phyloP scores from a whole-genome alignment of 2,888 invertebrate genomes.

The Hydrotaea diabolus region DNA sequence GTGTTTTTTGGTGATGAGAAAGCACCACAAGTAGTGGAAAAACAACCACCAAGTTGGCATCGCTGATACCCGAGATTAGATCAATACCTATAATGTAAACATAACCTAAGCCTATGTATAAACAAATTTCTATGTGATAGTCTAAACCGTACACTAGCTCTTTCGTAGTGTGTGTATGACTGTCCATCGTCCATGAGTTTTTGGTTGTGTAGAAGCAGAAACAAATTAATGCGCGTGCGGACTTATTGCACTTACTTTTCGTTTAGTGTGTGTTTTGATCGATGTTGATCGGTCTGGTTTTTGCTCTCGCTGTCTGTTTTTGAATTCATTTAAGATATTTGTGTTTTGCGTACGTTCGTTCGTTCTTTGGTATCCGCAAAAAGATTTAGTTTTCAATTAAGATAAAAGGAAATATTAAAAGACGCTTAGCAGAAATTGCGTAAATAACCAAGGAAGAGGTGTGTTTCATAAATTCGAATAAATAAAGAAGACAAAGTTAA shows the following conservation, averaged over 20 bases:
- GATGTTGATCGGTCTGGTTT: constrained; percentile 13
- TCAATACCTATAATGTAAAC: too few species aligned
- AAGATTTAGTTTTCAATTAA: constrained; percentile 12
- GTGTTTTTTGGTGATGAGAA: too few species aligned
- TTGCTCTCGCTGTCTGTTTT: background rate
- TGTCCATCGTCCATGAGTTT: too few species aligned
- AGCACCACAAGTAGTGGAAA: too few species aligned
- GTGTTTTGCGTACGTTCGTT: background rate
- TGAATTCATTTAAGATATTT: background rate
- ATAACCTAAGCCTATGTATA: too few species aligned
- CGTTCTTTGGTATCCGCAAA: constrained; percentile 24
- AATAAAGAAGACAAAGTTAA: constrained; percentile 19
- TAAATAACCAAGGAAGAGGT: background rate
- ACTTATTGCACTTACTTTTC: background rate
- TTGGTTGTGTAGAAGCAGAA: too few species aligned
- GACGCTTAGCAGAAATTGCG: too few species aligned
- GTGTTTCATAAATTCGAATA: constrained; percentile 68
- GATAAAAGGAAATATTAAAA: constrained; percentile 13
- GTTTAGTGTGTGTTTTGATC: constrained; percentile 38
- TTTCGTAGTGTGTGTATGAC: too few species aligned
- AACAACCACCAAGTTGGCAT: too few species aligned
- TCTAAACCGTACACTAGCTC: too few species aligned
- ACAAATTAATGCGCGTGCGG: background rate
- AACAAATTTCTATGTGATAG: too few species aligned
- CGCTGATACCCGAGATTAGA: too few species aligned